Evolutionary conservation across 2,797 vertebrate genomes (phyloP), one percentile per base, ranked within the genome.

Genomic region (Megaceryle alcyon): DNA sequence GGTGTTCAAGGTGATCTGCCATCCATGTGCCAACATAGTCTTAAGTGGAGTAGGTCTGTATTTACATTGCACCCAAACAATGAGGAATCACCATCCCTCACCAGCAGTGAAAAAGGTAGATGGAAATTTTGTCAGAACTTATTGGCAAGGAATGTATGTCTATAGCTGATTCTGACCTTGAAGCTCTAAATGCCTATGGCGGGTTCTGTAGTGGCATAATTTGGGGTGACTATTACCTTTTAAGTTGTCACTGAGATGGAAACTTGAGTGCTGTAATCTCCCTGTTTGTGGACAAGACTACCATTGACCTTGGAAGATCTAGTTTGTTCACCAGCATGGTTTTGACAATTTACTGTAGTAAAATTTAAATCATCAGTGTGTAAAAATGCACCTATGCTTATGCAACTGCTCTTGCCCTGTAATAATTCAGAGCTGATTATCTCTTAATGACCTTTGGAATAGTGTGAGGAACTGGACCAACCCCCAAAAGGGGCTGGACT

Each of bases 381-480:
- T 82, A 82, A 87, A 96, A 70, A 0, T 31, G 10, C 53, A 77
- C 68, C 23, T 39, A 21, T 11, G 17, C 26, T 49, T 61, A 4
- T 18, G n/a, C 43, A 73, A 44, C 10, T 49, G 31, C n/a, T 73
- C 29, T 59, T 90, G 59, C 31, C 20, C 39, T 44, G 23, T 2
- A 65, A 35, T 94, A 73, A 84, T 56, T 93, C 44, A 80, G 65
- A 87, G 41, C 6, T 51, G 28, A 61, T 77, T 91, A 37, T 76
- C 73, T 92, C 69, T 54, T 48, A 46, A 8, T 60, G 72, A 83
- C 56, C 46, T 92, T 59, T 48, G 46, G 70, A 86, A 71, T 12
- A 79, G 12, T 12, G 21, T 65, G 63, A 92, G 39, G 43, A 86
- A 79, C 35, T 23, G 9, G 35, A 81, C 25, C 10, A 75, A 43